phyloP scores from a whole-genome alignment of 2,113 vertebrate genomes.

The Sinosuthora webbiana region DNA sequence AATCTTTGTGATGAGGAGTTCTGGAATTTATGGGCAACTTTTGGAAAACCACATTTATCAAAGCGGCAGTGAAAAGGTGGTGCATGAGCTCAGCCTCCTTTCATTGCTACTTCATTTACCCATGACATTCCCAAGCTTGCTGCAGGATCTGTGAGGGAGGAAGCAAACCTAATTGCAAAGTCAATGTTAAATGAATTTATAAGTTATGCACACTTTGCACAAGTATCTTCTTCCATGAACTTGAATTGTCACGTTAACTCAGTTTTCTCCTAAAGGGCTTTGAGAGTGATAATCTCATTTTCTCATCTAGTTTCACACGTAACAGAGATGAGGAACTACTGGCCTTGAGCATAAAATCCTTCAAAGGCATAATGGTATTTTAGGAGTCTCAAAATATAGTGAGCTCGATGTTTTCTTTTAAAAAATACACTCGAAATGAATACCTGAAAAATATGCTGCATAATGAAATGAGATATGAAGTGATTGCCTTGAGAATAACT shows the following conservation, averaged over 20 bases:
- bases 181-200: constrained; percentile 55
- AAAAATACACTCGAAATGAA: neutral
- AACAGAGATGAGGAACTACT: neutral
- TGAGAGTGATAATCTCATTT: constrained; percentile 55
- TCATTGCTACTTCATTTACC: neutral
- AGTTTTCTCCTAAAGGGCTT: constrained; percentile 40
- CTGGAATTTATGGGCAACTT: neutral
- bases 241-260: constrained; percentile 49
- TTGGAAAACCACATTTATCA: neutral
- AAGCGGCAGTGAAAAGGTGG: neutral
- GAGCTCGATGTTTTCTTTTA: constrained; percentile 21
- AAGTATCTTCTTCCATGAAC: constrained; percentile 46
- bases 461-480: constrained; percentile 22
- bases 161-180: constrained; percentile 41
- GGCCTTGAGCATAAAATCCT: constrained; percentile 38
- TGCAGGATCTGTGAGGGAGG: neutral
- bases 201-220: constrained; percentile 30
- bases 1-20: neutral
- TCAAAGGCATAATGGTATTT: neutral
- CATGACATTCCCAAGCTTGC: neutral
- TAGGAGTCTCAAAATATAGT: neutral
- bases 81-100: neutral
- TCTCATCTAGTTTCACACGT: constrained; percentile 28
- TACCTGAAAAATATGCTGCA: constrained; percentile 35
- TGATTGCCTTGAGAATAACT: constrained; percentile 17